Percentiles rank a stretch among this genome's conserved stretches.
Conservation (phyloP, 2,113 vertebrate species). For the Alouatta palliata region DNA sequence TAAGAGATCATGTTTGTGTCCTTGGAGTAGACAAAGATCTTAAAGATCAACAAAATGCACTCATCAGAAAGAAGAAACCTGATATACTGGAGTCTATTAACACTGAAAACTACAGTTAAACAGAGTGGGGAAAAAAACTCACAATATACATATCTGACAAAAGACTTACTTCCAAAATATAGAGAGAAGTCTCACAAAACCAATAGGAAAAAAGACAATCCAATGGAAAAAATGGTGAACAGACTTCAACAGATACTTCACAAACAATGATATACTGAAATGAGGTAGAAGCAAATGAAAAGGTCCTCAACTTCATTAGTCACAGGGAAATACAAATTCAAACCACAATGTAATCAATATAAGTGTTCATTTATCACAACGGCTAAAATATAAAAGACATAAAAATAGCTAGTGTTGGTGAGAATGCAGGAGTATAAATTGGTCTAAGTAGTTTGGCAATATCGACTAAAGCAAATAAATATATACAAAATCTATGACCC, state of each 20-base stretch:
- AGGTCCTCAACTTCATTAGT: background rate
- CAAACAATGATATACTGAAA: background rate
- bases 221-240: background rate
- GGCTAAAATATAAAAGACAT: background rate
- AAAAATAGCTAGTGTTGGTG: background rate
- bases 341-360: background rate
- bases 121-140: background rate
- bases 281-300: background rate
- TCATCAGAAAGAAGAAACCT: background rate
- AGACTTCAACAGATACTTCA: background rate
- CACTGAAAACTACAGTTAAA: background rate
- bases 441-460: background rate
- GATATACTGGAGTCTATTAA: background rate
- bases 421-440: background rate
- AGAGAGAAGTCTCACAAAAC: background rate
- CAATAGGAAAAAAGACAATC: background rate
- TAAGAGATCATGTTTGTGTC: background rate
- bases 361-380: background rate
- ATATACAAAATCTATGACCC: background rate
- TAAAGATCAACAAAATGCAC: background rate
- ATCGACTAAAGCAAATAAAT: background rate
- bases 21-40: background rate
- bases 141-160: background rate
- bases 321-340: background rate
- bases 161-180: background rate